Evolutionary conservation across 2,888 invertebrate genomes (phyloP).

Genomic region (Leistus spinibarbis): DNA sequence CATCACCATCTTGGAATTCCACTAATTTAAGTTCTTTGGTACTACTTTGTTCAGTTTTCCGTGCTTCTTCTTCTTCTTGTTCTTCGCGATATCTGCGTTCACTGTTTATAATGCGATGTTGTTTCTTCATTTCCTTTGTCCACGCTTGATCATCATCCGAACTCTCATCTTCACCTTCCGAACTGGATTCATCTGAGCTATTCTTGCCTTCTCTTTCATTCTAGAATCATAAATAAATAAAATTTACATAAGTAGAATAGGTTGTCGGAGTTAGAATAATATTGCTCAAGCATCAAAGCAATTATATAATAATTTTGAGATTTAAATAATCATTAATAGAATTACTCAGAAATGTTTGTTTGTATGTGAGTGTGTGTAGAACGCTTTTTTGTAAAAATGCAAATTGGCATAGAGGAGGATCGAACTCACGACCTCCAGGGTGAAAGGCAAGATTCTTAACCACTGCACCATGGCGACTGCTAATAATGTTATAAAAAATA

Average conservation of each 20-base stretch:
- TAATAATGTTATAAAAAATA: too few species aligned
- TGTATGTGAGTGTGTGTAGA: too few species aligned
- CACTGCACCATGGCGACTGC: too few species aligned
- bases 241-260: background rate
- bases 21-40: constrained; percentile 39
- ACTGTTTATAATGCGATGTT: constrained; percentile 69
- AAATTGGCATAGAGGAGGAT: too few species aligned
- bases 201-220: constrained; percentile 57
- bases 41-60: constrained; percentile 49
- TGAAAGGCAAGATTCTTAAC: too few species aligned
- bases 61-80: constrained; percentile 52
- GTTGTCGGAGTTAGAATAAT: too few species aligned
- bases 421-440: too few species aligned
- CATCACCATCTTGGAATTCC: constrained; percentile 43
- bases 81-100: constrained; percentile 58
- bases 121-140: constrained; percentile 80
- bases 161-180: constrained; percentile 55
- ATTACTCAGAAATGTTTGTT: too few species aligned
- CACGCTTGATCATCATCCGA: constrained; percentile 84
- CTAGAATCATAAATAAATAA: constrained; percentile 42
- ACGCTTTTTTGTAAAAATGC: too few species aligned
- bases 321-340: too few species aligned
- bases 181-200: constrained; percentile 56
- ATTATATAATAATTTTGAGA: too few species aligned
- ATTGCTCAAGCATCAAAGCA: too few species aligned